Evolutionary conservation across 2,113 vertebrate genomes (phyloP).

Genomic region (Nothoprocta pentlandii): DNA sequence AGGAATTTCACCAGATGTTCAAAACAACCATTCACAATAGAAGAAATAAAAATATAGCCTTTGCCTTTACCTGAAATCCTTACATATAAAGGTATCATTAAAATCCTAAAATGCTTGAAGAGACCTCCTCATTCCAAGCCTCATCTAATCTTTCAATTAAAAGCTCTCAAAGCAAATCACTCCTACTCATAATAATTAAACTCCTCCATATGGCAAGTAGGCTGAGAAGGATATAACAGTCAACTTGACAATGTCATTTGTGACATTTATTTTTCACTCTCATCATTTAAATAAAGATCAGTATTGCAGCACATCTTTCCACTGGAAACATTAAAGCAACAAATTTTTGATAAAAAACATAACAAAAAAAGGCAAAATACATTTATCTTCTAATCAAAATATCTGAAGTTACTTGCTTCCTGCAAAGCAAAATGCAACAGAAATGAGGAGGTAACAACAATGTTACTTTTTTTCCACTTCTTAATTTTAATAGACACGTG

Average conservation of each 20-base stretch:
- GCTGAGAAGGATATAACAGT: constrained; percentile 54
- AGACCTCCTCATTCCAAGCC: constrained; percentile 23
- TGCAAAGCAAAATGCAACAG: background rate
- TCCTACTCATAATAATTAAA: constrained; percentile 71
- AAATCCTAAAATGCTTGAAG: constrained; percentile 22
- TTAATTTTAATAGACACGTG: background rate
- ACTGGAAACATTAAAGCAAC: background rate
- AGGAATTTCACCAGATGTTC: background rate
- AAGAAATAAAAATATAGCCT: constrained; percentile 3
- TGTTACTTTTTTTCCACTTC: background rate
- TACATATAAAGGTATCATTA: constrained; percentile 34
- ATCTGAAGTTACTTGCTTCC: background rate
- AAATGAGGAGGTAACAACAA: background rate
- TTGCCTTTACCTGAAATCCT: constrained; percentile 1
- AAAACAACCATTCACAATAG: background rate
- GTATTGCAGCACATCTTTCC: background rate
- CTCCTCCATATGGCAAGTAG: constrained; percentile 67
- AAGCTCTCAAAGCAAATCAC: constrained; percentile 61
- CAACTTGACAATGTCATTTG: constrained; percentile 55
- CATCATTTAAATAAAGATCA: constrained; percentile 8
- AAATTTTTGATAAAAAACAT: background rate
- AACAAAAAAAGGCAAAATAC: background rate
- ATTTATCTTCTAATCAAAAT: constrained; percentile 30
- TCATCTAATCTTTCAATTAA: constrained; percentile 62
- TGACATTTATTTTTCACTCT: constrained; percentile 16